Conservation (phyloP, 2,797 vertebrate genomes). For the Sebastes hopkinsi region DNA sequence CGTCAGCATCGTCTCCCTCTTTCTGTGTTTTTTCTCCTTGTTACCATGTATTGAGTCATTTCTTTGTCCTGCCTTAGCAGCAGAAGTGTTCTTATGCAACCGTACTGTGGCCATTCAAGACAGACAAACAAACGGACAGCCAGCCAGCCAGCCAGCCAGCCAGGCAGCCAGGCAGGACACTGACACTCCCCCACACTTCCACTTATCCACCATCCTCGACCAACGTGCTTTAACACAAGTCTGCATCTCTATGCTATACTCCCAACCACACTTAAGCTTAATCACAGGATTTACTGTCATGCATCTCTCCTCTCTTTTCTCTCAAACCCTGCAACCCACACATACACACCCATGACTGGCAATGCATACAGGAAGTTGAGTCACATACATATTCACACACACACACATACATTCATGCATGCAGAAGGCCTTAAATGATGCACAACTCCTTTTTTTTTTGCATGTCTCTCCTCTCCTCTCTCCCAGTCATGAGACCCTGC, state of each 20-base stretch:
- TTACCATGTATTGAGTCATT: constrained; percentile 55
- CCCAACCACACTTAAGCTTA: constrained; percentile 49
- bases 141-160: not conserved
- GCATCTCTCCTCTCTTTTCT: constrained; percentile 19
- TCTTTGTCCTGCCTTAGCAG: constrained; percentile 46
- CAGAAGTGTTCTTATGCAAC: constrained; percentile 67
- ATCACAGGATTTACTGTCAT: constrained; percentile 66
- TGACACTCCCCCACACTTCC: constrained; percentile 36
- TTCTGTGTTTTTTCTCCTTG: not conserved
- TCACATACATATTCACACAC: constrained; percentile 44
- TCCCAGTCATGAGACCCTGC: not conserved
- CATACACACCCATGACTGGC: constrained; percentile 37
- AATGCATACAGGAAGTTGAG: constrained; percentile 66
- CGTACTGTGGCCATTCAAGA: constrained; percentile 33
- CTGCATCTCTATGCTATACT: constrained; percentile 39
- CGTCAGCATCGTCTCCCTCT: constrained; percentile 3
- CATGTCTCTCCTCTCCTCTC: constrained; percentile 10
- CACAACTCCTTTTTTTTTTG: constrained; percentile 31
- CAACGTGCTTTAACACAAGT: constrained; percentile 36
- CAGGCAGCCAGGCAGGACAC: constrained; percentile 5
- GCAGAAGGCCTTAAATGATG: constrained; percentile 47
- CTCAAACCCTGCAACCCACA: constrained; percentile 1
- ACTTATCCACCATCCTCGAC: constrained; percentile 7
- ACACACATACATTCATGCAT: not conserved
- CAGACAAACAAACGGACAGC: constrained; percentile 35